These are phyloP conservation scores for Drosophila elegans DNA, from an alignment of 1,140 invertebrate genomes.

Conservation along the genomic window DNA sequence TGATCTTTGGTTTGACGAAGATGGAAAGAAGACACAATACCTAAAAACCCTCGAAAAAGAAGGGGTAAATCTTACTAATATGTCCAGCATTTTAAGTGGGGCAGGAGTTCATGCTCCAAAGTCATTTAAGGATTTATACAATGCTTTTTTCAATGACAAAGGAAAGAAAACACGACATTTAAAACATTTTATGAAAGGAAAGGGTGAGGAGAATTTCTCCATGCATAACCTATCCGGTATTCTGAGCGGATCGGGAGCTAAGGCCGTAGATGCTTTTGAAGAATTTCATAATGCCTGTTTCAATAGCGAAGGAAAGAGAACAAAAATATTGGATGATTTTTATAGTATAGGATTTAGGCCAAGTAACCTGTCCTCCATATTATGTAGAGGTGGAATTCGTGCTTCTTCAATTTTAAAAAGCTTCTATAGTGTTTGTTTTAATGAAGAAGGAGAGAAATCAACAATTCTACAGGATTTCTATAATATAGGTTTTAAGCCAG, in stretches of 20 bases:
- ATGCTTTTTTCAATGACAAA: too few relatives aligned
- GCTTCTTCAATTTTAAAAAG: neutral
- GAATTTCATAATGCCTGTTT: neutral
- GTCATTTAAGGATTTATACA: too few relatives aligned
- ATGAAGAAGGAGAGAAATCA: neutral
- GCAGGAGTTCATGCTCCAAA: too few relatives aligned
- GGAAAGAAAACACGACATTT: too few relatives aligned
- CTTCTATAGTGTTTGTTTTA: neutral
- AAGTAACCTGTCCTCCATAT: neutral
- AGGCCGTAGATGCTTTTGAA: neutral
- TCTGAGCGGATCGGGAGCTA: neutral
- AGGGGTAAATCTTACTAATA: too few relatives aligned
- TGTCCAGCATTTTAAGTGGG: too few relatives aligned
- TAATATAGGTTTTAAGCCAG: neutral
- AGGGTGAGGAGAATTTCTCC: too few relatives aligned
- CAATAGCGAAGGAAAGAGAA: neutral
- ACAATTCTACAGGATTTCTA: neutral
- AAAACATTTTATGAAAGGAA: too few relatives aligned
- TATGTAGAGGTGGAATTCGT: neutral
- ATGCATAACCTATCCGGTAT: neutral
- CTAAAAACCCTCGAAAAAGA: too few relatives aligned
- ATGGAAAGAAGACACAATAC: too few relatives aligned
- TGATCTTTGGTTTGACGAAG: too few relatives aligned
- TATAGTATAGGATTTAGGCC: neutral
- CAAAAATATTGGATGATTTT: neutral